Base-by-base conservation (phyloP, 1,140 invertebrate species). In the Drosophila trapezifrons region DNA sequence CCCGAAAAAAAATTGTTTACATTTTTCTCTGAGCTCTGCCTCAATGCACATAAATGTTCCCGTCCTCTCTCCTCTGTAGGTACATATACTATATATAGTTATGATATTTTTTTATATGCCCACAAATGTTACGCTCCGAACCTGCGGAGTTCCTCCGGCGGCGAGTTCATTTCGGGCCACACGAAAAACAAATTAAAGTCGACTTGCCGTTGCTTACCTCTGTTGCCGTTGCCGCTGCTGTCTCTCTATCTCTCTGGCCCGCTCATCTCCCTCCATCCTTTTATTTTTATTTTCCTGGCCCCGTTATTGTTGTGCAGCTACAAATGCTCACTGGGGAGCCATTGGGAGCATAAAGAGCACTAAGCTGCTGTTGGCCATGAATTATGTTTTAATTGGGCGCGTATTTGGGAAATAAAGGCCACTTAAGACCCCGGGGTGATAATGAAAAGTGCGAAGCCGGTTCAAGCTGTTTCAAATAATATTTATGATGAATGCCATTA, bases 321-420 rank as follows among this genome's bases (percentile, higher is more conserved):
- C 80, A 89, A 89, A 89, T 83, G 80, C 77, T 89, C 84, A 76
- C 84, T 66, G 79, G 85, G 66, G 84, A 81, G 79, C 74, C 70
- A 82, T 89, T 87, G 64, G 79, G 37, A 62, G 77, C 65, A 87
- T 87, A 87, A 87, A 84, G 80, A 80, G 79, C 80, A 80, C 80
- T 89, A 89, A 89, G 82, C 80, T 89, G 80, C 80, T 77, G 22
- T 46, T 54, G 73, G 84, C 77, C 80, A 89, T 89, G 85, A 89
- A 89, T 89, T 87, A 89, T 80, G 74, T 78, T 89, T 80, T 84
- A 89, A 89, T 89, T 89, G 84, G 79, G 70, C 65, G 62, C 75
- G 69, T 64, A 78, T 82, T 82, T 81, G 67, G 73, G 17, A 63
- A 81, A 70, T 62, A 66, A 71, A 47, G 40, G 43, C 3, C 17